phyloP scores from a whole-genome alignment of 2,113 vertebrate species.

The Microcebus griseorufus region DNA sequence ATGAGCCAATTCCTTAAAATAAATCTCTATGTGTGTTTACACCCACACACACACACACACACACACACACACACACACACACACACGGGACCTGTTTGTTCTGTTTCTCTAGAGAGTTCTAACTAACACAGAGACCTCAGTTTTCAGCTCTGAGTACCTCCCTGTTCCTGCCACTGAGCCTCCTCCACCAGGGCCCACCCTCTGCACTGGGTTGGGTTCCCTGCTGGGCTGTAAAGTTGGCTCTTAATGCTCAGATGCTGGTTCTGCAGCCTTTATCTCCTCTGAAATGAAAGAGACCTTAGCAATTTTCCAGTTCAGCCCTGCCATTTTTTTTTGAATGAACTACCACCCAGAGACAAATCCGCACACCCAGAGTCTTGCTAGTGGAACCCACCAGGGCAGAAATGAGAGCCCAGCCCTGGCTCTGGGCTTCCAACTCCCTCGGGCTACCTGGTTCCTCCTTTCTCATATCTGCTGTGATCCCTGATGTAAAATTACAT shows the following conservation, averaged over 20 bases:
- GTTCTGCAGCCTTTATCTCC: background rate
- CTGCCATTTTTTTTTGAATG: background rate
- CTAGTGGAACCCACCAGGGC: rapidly evolving
- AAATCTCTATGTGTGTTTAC: background rate
- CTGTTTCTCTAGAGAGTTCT: background rate
- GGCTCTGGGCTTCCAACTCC: rapidly evolving
- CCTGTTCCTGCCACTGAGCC: rapidly evolving
- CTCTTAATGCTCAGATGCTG: background rate
- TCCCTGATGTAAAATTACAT: rapidly evolving
- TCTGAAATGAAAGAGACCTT: background rate
- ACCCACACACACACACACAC: background rate
- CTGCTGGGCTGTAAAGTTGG: background rate
- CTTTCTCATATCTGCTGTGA: background rate
- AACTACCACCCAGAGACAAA: background rate
- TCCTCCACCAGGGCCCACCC: rapidly evolving
- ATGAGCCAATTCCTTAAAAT: background rate
- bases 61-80: background rate
- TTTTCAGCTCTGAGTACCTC: background rate
- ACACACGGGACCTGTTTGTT: background rate
- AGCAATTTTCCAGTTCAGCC: background rate
- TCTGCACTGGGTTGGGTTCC: background rate
- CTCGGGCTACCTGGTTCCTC: rapidly evolving
- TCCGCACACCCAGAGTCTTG: background rate
- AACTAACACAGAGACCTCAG: background rate
- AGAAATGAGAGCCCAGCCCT: background rate